Base-by-base conservation (phyloP, 2,888 invertebrate genomes). In the Apamea sordens region DNA sequence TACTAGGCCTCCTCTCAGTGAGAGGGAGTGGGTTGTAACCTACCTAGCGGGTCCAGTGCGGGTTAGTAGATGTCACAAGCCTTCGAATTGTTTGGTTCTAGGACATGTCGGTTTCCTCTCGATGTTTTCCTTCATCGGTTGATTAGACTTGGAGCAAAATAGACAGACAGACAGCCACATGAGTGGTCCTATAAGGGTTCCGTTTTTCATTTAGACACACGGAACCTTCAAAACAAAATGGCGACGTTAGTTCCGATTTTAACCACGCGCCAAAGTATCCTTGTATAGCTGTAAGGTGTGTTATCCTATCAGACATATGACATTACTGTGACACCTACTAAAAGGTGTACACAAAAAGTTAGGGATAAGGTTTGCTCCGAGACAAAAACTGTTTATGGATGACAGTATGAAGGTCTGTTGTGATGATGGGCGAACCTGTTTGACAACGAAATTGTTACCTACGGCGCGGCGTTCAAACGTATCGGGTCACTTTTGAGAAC, bases 241-340 rank as follows among this genome's bases (percentile, higher is more conserved):
- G 56, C 24, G 24, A 32, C 32, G 32, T 56, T 24, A 56, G 24
- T 10, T 56, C 56, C 24, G 10, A 24, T 56, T 24, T 56, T 56
- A 24, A 3, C 24, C 10, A 56, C 56, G 24, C 56, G 2, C 28
- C 28, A 28, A 15, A 61, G 28, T 6, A 13, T n/a, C 59, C 61
- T 15, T 61, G 0, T 28, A 28, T 6, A 61, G 7, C 28, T 61
- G 7, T 61, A 18, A 15, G 2, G 15, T 24, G 28, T 50, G n/a
- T 74, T 53, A 81, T 83, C 64, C 69, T 70, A 59, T 78, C 84
- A 64, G 84, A 53, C 41, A 36, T 36, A 50, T 64, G n/a, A 64
- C 21, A 83, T 59, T n/a, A 65, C 78, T 18, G 32, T 70, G 77
- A 56, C 61, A 64, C 36, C 28, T 47, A 68, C 21, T 82, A 76